Evolutionary conservation across 1,140 invertebrate genomes (phyloP).

Genomic region (Philotrypesis tridentata): DNA sequence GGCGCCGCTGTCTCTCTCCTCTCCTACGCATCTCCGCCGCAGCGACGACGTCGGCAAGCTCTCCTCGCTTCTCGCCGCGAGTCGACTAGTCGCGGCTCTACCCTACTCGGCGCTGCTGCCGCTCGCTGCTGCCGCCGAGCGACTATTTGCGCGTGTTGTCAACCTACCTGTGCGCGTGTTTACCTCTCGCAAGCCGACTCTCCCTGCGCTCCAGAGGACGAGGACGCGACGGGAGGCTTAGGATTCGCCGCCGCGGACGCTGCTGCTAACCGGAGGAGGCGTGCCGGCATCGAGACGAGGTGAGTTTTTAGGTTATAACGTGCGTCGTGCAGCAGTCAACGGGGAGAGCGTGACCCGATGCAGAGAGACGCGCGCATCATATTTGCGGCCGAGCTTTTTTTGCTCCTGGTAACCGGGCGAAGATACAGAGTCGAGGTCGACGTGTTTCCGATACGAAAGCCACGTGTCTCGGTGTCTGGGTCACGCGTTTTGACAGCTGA

Average conservation of each 20-base stretch:
- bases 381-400: neutral
- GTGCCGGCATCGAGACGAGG: neutral
- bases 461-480: neutral
- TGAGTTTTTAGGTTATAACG: constrained; percentile 19
- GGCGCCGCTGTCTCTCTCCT: neutral
- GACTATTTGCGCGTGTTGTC: neutral
- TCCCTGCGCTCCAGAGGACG: neutral
- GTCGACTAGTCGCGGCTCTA: constrained; percentile 3
- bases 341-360: neutral
- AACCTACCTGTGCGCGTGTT: neutral
- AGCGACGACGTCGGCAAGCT: neutral
- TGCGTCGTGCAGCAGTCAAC: neutral
- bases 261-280: neutral
- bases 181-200: neutral
- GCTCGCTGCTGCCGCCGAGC: neutral
- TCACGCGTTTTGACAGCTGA: neutral
- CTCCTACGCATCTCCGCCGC: neutral
- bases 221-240: neutral
- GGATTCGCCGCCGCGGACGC: neutral
- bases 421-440: neutral
- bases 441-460: neutral
- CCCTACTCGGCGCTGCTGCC: neutral
- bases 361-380: neutral
- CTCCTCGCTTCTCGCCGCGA: neutral
- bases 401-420: neutral